phyloP scores from a whole-genome alignment of 2,113 vertebrate species.

The Strix aluco region DNA sequence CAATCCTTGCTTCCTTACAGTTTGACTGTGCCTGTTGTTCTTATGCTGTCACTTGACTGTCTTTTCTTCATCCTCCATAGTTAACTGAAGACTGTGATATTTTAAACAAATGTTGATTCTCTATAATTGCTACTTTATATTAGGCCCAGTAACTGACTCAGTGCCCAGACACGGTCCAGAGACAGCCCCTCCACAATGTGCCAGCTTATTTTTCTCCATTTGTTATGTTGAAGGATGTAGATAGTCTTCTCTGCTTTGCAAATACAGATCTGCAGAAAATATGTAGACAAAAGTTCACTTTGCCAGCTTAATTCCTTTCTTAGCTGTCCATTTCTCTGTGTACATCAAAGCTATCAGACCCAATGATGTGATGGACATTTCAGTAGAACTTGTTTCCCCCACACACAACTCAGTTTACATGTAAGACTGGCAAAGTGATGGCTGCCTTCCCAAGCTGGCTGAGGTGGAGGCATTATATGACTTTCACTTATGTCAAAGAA shows the following conservation, averaged over 20 bases:
- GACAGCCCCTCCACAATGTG: accelerated
- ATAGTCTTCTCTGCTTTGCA: not conserved
- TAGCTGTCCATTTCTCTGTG: not conserved
- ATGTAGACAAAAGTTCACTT: not conserved
- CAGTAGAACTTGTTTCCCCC: not conserved
- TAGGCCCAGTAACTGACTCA: not conserved
- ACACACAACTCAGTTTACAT: not conserved
- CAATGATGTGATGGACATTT: not conserved
- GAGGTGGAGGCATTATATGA: not conserved
- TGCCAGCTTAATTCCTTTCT: not conserved
- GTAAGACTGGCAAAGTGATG: not conserved
- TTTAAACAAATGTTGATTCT: not conserved
- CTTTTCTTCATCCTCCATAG: not conserved
- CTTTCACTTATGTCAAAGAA: not conserved
- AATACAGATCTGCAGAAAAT: not conserved
- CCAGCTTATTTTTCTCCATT: not conserved
- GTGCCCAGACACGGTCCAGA: not conserved
- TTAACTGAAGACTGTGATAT: not conserved
- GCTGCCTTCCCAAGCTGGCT: not conserved
- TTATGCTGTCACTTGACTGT: not conserved
- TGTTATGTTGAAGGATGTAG: not conserved
- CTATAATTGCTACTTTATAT: not conserved
- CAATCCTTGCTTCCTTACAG: not conserved
- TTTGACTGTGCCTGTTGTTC: not conserved
- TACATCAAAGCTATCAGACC: not conserved